phyloP scores from a whole-genome alignment of 2,113 vertebrate genomes.

The Ariopsis seemanni region DNA sequence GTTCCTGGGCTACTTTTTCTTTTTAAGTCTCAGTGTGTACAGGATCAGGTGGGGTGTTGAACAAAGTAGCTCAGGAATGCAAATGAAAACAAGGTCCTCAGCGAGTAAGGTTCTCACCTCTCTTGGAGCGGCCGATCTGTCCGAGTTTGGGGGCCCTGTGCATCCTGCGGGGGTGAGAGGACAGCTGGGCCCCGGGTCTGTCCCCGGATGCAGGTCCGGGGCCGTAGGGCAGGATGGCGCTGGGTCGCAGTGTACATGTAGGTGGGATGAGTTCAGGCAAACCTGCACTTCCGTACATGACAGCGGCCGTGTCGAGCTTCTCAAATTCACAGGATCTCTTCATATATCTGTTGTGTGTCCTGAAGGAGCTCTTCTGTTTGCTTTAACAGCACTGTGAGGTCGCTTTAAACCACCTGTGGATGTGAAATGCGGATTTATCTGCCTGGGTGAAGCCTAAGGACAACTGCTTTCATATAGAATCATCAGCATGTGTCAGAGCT shows the following conservation, averaged over 20 bases:
- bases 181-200: slow-evolving; percentile 46
- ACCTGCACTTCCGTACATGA: slow-evolving; percentile 75
- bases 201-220: slow-evolving; percentile 61
- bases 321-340: slow-evolving; percentile 61
- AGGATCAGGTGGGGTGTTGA: neutral
- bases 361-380: neutral
- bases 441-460: neutral
- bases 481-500: neutral
- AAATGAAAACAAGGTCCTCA: neutral
- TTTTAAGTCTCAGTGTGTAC: neutral
- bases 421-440: neutral
- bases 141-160: slow-evolving; percentile 77
- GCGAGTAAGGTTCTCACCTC: slow-evolving; percentile 63
- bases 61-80: neutral
- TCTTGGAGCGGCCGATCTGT: slow-evolving; percentile 75
- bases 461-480: neutral
- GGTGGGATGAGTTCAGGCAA: slow-evolving; percentile 72
- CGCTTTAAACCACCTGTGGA: slow-evolving; percentile 24
- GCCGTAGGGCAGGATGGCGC: slow-evolving; percentile 64
- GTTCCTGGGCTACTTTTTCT: neutral
- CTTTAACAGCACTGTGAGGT: neutral
- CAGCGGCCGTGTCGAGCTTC: slow-evolving; percentile 32
- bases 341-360: slow-evolving; percentile 41
- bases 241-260: slow-evolving; percentile 65
- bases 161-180: slow-evolving; percentile 64